These are phyloP conservation scores for Biston betularia DNA, from an alignment of 2,888 invertebrate species.

Conservation along the genomic window DNA sequence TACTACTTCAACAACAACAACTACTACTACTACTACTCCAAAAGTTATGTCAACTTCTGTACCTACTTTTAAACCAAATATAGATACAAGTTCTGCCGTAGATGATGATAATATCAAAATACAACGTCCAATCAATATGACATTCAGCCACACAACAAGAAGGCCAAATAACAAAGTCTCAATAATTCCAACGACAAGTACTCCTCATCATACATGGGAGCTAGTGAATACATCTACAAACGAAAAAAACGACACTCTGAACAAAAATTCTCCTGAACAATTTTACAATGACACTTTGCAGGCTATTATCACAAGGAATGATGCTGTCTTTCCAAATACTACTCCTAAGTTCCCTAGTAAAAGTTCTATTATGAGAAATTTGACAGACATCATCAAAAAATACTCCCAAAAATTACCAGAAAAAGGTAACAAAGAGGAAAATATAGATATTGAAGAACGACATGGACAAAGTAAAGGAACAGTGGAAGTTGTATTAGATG, in stretches of 20 bases:
- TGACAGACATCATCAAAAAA: constrained; percentile 88
- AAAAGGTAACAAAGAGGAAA: constrained; percentile 49
- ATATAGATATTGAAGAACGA: constrained; percentile 59
- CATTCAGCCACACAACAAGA: constrained; percentile 69
- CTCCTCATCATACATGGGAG: constrained; percentile 85
- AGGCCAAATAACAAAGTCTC: constrained; percentile 81
- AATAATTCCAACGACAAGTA: constrained; percentile 74
- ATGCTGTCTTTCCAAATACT: constrained; percentile 74
- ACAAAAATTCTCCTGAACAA: constrained; percentile 79
- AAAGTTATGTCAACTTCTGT: constrained; percentile 40
- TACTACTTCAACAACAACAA: constrained; percentile 44
- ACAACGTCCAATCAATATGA: constrained; percentile 28
- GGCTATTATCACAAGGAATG: constrained; percentile 87
- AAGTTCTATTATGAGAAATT: constrained; percentile 84
- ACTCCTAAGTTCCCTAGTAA: constrained; percentile 77
- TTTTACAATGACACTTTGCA: constrained; percentile 88
- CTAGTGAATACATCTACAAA: constrained; percentile 84
- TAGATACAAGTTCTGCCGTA: constrained; percentile 41
- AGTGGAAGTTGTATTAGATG: constrained; percentile 79
- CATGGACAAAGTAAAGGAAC: constrained; percentile 70
- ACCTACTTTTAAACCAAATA: constrained; percentile 41
- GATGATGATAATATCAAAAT: constrained; percentile 29
- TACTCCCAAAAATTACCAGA: constrained; percentile 80
- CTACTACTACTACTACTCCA: constrained; percentile 46
- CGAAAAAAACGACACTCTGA: constrained; percentile 68